Base-by-base conservation (phyloP, 2,888 invertebrate species). In the Lasius fuliginosus region DNA sequence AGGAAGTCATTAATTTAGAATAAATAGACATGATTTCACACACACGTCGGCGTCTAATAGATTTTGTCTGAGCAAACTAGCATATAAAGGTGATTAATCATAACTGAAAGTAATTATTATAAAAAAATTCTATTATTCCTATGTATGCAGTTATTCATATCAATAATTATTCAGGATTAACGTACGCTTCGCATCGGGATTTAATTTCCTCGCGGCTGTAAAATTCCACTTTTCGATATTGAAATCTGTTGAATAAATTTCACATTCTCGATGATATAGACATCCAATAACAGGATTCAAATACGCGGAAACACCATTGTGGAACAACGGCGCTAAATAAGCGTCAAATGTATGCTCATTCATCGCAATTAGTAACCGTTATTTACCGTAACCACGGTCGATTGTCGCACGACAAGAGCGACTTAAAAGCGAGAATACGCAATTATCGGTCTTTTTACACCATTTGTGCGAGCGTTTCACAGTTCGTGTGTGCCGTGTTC, bases 361-460 rank as follows among this genome's bases (percentile, higher is more conserved):
- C 23, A 6, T 65, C 15, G 65, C 65, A 65, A 65, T 65, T 65
- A 65, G 23, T 27, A 42, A 27, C 42, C 23, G 23, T 40, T 53
- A 53, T 65, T 33, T 65, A 27, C 40, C n/a, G 40, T 23, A 42
- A 40, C 11, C 12, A 23, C 23, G 5, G 12, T 33, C n/a, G 23
- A 65, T 65, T 40, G 65, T 65, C 40, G 23, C 40, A 23, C 23
- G 15, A 56, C 12, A 60, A 30, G 2, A 27, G 6, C n/a, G 65
- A 65, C 40, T 11, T 11, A 36, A 65, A 36, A 36, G 64, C 4
- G 60, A 62, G 8, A n/a, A 58, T 58, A 58, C 8, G 0, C 23
- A 65, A 65, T 65, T 65, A 65, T 40, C 23, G 65, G 23, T 0
- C 42, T 40, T 65, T 42, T 65, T 65, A 12, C 12, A 12, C 49